These are phyloP conservation scores for Dryobates pubescens DNA, from an alignment of 2,797 vertebrate species.

Conservation along the genomic window DNA sequence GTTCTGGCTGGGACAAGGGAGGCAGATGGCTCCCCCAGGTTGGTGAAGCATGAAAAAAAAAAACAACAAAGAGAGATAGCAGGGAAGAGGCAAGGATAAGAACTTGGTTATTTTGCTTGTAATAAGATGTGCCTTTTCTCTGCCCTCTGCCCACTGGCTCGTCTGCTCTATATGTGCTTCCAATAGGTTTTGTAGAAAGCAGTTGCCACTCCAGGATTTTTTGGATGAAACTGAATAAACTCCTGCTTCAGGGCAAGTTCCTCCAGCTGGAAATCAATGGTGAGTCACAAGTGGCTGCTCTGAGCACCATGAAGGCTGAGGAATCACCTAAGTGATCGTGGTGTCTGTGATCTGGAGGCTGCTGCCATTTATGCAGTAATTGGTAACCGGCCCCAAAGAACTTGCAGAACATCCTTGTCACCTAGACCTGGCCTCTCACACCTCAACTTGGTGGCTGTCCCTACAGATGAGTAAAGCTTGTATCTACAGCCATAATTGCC, in stretches of 20 bases:
- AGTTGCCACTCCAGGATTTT: conserved; percentile 55
- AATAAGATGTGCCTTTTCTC: background rate
- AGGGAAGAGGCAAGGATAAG: background rate
- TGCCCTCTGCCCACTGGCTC: background rate
- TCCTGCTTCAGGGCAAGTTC: conserved; percentile 48
- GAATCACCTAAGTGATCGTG: background rate
- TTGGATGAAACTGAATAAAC: conserved; percentile 53
- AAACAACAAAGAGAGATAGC: background rate
- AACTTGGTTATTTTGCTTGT: background rate
- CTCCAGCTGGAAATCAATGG: conserved; percentile 57
- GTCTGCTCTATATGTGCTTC: background rate
- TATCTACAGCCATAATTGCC: background rate
- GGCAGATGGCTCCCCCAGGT: conserved; percentile 59
- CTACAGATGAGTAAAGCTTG: background rate
- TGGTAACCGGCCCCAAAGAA: background rate
- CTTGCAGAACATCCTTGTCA: background rate
- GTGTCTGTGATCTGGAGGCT: background rate
- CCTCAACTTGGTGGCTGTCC: background rate
- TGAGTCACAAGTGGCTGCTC: conserved; percentile 27
- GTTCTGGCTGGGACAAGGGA: conserved; percentile 49
- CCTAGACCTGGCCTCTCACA: background rate
- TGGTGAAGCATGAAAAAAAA: conserved; percentile 8
- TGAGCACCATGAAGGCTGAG: background rate
- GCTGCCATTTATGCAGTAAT: background rate
- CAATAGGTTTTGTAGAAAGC: conserved; percentile 39